phyloP scores from a whole-genome alignment of 2,797 vertebrate species.

The Harpagifer antarcticus region DNA sequence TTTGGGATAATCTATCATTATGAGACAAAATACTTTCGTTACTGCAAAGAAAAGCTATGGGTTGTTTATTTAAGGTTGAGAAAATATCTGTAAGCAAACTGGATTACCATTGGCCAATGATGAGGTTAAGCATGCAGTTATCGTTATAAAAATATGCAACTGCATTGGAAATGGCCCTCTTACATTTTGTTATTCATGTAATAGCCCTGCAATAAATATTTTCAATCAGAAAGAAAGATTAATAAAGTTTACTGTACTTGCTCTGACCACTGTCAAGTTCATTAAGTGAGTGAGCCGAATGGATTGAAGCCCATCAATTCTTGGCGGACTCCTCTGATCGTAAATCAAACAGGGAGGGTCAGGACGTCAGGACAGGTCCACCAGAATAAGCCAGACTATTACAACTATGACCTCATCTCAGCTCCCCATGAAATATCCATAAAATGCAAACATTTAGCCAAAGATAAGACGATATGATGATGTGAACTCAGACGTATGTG shows the following conservation, averaged over 20 bases:
- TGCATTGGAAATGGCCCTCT: neutral
- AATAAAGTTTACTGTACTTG: conserved; percentile 30
- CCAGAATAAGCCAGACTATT: conserved; percentile 58
- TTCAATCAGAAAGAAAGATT: conserved; percentile 40
- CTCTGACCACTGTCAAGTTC: conserved; percentile 81
- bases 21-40: conserved; percentile 84
- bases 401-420: conserved; percentile 75
- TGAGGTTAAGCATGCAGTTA: conserved; percentile 51
- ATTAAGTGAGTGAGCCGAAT: conserved; percentile 78
- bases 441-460: conserved; percentile 75
- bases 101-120: conserved; percentile 53
- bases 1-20: conserved; percentile 87
- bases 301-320: conserved; percentile 70
- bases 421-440: conserved; percentile 68
- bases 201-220: conserved; percentile 27
- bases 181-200: conserved; percentile 18
- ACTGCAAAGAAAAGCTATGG: conserved; percentile 73
- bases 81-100: conserved; percentile 53
- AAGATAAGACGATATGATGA: conserved; percentile 69
- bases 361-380: conserved; percentile 58
- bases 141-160: conserved; percentile 29
- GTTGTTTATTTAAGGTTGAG: conserved; percentile 52
- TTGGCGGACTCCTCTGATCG: conserved; percentile 67
- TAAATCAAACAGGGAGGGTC: conserved; percentile 75
- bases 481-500: conserved; percentile 55